Base-by-base conservation (phyloP, 1,140 invertebrate species). In the Drosophila kikkawai region DNA sequence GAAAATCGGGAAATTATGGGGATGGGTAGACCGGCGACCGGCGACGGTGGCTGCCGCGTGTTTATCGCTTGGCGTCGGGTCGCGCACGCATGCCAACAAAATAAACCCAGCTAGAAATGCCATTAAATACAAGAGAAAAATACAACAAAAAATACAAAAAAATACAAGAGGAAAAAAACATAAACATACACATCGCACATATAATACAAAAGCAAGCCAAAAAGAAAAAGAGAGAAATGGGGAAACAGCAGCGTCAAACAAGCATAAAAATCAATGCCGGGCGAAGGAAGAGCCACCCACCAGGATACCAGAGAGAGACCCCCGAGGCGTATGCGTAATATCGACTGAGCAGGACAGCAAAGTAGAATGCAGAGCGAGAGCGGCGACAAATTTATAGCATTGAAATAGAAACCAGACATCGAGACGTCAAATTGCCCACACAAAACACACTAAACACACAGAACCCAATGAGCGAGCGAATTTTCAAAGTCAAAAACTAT, bases 21-120 rank as follows among this genome's bases (percentile, higher is more conserved):
- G 19, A 34, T n/a, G 42, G 69, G 77, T 17, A 73, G 56, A 74
- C 68, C 51, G 61, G 75, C 65, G 56, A 67, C 68, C 57, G 69
- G 75, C 65, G 73, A 61, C 73, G 61, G 64, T 68, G 57, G 53
- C 66, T 45, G 75, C 77, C 80, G 80, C 80, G 85, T 88, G 84
- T 88, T 88, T 88, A 88, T 90, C 84, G 84, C 74, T 75, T 61
- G 69, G 69, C 80, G 80, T 86, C 82, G 82, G 74, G 78, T 81
- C 84, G 78, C 81, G 69, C 84, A 90, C 84, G 84, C 84, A 88
- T 90, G 84, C 84, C 84, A 88, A 73, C 80, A 84, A 79, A 88
- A 84, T 80, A 90, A 88, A 88, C 80, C 85, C 78, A 66, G 85
- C 84, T 88, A 90, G 80, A 84, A 88, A 90, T 90, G 69, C 84